Percentiles rank a stretch among this genome's conserved stretches.
Evolutionary conservation across 2,113 vertebrate genomes (phyloP).

Genomic region (Ceyx melanurus): DNA sequence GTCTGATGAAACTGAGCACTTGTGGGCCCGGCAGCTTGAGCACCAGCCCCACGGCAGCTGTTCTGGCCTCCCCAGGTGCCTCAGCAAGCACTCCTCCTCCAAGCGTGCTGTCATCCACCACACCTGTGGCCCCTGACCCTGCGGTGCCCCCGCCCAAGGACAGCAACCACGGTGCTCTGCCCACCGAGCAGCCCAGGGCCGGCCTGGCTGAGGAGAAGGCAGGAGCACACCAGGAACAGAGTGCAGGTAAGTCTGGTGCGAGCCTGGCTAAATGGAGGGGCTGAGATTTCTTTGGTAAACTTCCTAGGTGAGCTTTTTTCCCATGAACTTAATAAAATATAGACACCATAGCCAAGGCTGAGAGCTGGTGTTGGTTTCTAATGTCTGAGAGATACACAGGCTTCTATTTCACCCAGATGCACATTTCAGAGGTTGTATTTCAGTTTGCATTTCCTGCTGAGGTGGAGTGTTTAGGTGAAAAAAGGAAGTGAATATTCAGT

Average conservation of each 20-base stretch:
- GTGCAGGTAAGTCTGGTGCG: slow-evolving; percentile 70
- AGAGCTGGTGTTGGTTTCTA: rapidly evolving
- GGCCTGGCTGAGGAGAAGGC: slow-evolving; percentile 65
- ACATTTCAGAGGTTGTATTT: background rate
- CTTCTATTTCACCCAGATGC: background rate
- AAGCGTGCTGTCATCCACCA: background rate
- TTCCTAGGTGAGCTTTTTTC: background rate
- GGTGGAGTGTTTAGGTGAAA: background rate
- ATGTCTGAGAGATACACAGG: rapidly evolving
- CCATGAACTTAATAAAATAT: rapidly evolving
- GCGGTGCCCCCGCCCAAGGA: slow-evolving; percentile 41
- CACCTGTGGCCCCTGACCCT: slow-evolving; percentile 60
- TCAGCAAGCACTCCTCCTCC: slow-evolving; percentile 54
- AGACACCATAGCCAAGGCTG: background rate
- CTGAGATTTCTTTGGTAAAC: background rate
- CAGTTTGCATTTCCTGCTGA: background rate
- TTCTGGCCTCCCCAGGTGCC: slow-evolving; percentile 55
- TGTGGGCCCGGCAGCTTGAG: slow-evolving; percentile 10
- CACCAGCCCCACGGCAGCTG: background rate
- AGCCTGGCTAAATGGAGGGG: rapidly evolving
- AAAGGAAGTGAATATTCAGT: background rate
- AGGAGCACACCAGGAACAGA: slow-evolving; percentile 67
- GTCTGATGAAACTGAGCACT: slow-evolving; percentile 72
- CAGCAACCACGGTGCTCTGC: slow-evolving; percentile 20
- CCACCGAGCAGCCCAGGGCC: slow-evolving; percentile 43